Conservation (phyloP, 92 coral and sea anemone genomes). For the Bergia sp. region DNA sequence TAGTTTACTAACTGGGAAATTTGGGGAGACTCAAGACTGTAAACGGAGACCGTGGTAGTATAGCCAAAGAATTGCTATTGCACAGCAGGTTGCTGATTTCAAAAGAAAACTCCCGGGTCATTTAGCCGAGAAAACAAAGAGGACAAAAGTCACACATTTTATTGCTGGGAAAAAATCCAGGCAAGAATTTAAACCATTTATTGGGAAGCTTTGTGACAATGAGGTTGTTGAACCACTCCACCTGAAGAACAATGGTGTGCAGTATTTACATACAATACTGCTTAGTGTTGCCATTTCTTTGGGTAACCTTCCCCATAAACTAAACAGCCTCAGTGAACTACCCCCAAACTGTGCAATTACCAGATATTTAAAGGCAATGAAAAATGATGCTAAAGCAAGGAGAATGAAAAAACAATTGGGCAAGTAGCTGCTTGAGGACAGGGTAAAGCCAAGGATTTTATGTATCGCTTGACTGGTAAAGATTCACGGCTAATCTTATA, state of each 20-base stretch:
- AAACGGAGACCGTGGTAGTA: conserved; percentile 65
- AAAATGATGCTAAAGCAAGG: conserved; percentile 4
- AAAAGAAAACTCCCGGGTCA: conserved; percentile 17
- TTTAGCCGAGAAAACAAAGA: conserved; percentile 19
- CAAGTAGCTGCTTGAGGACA: background rate
- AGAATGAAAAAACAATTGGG: conserved; percentile 11
- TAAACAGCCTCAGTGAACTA: background rate
- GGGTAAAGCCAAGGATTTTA: too few species aligned
- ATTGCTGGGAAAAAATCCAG: conserved; percentile 23
- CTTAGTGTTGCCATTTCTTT: conserved; percentile 30
- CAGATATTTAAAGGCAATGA: conserved; percentile 12
- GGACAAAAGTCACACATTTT: conserved; percentile 16
- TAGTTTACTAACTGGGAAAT: conserved; percentile 37
- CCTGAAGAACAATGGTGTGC: conserved; percentile 42
- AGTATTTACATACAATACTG: conserved; percentile 15
- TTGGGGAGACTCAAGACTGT: conserved; percentile 51
- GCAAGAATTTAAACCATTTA: conserved; percentile 31
- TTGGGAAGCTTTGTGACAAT: conserved; percentile 36
- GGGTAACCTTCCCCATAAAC: conserved; percentile 22
- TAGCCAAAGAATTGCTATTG: conserved; percentile 14
- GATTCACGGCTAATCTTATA: too few species aligned
- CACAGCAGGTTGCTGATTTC: conserved; percentile 35
- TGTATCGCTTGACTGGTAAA: too few species aligned
- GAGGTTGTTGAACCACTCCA: conserved; percentile 40
- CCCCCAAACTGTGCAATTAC: background rate